Conservation (phyloP, 2,888 invertebrate genomes). For the Eretmocerus hayati region DNA sequence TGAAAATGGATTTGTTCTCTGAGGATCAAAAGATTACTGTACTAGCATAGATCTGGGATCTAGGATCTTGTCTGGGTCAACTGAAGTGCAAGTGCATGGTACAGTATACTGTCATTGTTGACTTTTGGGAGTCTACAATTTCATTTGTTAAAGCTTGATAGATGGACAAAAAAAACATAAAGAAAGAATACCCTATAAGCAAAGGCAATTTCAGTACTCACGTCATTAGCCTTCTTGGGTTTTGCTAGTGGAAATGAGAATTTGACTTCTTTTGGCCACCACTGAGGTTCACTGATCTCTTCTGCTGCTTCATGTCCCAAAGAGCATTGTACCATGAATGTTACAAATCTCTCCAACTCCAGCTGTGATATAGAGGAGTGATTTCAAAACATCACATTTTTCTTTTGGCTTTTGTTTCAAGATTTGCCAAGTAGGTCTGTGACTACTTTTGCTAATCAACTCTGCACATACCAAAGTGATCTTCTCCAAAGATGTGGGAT, state of each 20-base stretch:
- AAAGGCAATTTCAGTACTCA: too few relatives aligned
- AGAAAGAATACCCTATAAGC: too few relatives aligned
- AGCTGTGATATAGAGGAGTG: constrained; percentile 30
- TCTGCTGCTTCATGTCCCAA: constrained; percentile 58
- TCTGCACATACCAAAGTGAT: constrained; percentile 48
- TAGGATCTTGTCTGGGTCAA: too few relatives aligned
- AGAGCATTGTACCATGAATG: constrained; percentile 71
- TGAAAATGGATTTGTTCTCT: too few relatives aligned
- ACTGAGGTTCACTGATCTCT: constrained; percentile 55
- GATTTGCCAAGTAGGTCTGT: neutral
- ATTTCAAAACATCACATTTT: constrained; percentile 9
- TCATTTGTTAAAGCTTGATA: too few relatives aligned
- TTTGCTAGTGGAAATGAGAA: constrained; percentile 60
- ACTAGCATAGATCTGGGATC: too few relatives aligned
- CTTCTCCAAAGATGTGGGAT: constrained; percentile 61
- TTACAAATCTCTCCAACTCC: constrained; percentile 64
- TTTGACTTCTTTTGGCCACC: constrained; percentile 64
- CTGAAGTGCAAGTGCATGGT: too few relatives aligned
- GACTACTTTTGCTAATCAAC: constrained; percentile 6
- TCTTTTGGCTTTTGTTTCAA: constrained; percentile 3
- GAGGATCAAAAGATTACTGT: too few relatives aligned
- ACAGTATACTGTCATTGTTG: too few relatives aligned
- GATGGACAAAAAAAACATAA: too few relatives aligned
- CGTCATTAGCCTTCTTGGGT: constrained; percentile 49
- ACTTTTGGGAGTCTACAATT: too few relatives aligned